Evolutionary conservation across 2,797 vertebrate genomes (phyloP).

Genomic region (Salmo trutta): DNA sequence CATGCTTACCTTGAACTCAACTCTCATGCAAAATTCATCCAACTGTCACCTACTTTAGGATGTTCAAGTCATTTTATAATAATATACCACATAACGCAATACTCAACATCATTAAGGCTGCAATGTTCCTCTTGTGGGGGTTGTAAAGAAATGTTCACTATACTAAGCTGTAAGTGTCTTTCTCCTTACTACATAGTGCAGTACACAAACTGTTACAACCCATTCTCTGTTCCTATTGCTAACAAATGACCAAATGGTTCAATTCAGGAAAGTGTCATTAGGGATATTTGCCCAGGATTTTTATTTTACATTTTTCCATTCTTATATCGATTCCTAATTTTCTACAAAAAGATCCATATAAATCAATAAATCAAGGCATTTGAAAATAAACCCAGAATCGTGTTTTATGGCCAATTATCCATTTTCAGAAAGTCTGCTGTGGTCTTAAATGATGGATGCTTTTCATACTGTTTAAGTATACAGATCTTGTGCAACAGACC

Average conservation of each 20-base stretch:
- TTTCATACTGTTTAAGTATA: neutral
- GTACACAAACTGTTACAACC: too few species aligned
- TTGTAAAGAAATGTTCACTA: too few species aligned
- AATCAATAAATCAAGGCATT: neutral
- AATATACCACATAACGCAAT: neutral
- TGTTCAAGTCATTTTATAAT: neutral
- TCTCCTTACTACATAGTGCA: too few species aligned
- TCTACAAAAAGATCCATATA: neutral
- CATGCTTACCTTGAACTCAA: neutral
- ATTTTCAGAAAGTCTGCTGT: neutral
- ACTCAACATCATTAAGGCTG: too few species aligned
- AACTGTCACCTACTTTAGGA: too few species aligned
- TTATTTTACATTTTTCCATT: neutral
- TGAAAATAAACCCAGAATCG: neutral
- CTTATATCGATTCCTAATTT: neutral
- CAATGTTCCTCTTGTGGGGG: too few species aligned
- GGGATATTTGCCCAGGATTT: neutral
- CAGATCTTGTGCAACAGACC: neutral
- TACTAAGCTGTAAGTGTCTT: too few species aligned
- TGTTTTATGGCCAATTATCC: neutral
- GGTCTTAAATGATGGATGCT: neutral
- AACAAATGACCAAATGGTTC: too few species aligned
- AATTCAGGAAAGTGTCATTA: too few species aligned
- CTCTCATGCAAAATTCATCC: neutral
- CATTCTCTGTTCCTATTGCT: too few species aligned